These are phyloP conservation scores for Gobius niger DNA, from an alignment of 2,113 vertebrate species.

Conservation along the genomic window DNA sequence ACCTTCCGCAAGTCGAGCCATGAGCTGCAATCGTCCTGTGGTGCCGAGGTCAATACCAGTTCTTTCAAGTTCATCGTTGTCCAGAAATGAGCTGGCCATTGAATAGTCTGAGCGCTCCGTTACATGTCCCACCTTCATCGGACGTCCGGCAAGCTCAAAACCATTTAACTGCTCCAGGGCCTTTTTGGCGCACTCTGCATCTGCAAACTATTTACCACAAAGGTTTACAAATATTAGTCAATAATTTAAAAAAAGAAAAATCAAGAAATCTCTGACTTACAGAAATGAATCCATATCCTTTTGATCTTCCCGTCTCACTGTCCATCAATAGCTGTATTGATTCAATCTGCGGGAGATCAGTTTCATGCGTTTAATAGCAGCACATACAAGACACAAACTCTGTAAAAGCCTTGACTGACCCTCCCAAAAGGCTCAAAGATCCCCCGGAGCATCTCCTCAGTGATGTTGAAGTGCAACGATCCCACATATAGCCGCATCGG, in stretches of 20 bases:
- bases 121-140: conserved; percentile 98
- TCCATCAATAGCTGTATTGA: conserved; percentile 99
- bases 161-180: conserved; percentile 98
- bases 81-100: conserved; percentile 95
- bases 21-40: conserved; percentile 94
- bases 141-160: conserved; percentile 94
- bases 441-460: conserved; percentile 97
- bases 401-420: conserved; percentile 64
- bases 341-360: conserved; percentile 83
- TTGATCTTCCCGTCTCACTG: conserved; percentile 95
- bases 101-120: conserved; percentile 96
- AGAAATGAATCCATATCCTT: conserved; percentile 98
- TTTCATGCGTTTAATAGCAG: neutral
- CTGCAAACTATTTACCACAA: conserved; percentile 84
- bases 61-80: conserved; percentile 95
- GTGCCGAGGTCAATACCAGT: conserved; percentile 98
- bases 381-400: neutral
- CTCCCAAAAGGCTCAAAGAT: conserved; percentile 98
- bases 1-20: conserved; percentile 98
- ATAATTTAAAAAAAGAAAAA: neutral
- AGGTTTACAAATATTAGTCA: neutral
- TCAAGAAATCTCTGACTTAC: conserved; percentile 69
- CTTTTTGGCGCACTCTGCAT: conserved; percentile 98
- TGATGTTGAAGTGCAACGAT: conserved; percentile 97
- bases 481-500: conserved; percentile 98